Base-by-base conservation (phyloP, 1,140 invertebrate species). In the Drosophila carrolli region DNA sequence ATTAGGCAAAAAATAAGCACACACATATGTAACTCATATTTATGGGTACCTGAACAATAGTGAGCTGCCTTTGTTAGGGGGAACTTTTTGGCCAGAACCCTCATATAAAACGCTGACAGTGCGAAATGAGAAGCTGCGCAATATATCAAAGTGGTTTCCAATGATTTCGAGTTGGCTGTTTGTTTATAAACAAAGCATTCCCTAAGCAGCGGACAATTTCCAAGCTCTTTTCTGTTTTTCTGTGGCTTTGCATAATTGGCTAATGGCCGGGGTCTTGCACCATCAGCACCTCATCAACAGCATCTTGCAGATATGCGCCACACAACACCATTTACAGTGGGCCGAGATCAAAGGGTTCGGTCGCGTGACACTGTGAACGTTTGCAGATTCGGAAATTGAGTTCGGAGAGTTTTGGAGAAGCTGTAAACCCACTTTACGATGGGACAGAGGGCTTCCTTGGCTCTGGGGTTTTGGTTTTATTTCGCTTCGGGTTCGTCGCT, bases 21-120 rank as follows among this genome's bases (percentile, higher is more conserved):
- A 61, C 8, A 32, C 23, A 19, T 60, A 29, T 40, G 40, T 44
- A 14, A 23, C 9, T 41, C 10, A 19, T 54, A 54, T 55, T 67
- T 68, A 54, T 70, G n/a, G 29, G 67, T 48, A 70, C 13, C 50
- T 23, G 37, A 23, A 71, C 48, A 71, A 48, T 54, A 47, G 50
- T 60, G 14, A 70, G 44, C 23, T 51, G 66, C 44, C 81, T 76
- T 68, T 88, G 79, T 86, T 76, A 51, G 59, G 58, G 58, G 75
- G 46, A 46, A 65, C 50, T 59, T 67, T 63, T 75, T 44, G 35
- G 51, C 53, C 63, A 76, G 81, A 85, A 85, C 71, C 41, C 60
- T 79, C 67, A 89, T 83, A 88, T 80, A 79, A 86, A 76, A 66
- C 32, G 82, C 82, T 86, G 83, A 86, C 82, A 41, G 46, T 88